These are phyloP conservation scores for Argyresthia albistria DNA, from an alignment of 2,888 invertebrate genomes.

Conservation along the genomic window DNA sequence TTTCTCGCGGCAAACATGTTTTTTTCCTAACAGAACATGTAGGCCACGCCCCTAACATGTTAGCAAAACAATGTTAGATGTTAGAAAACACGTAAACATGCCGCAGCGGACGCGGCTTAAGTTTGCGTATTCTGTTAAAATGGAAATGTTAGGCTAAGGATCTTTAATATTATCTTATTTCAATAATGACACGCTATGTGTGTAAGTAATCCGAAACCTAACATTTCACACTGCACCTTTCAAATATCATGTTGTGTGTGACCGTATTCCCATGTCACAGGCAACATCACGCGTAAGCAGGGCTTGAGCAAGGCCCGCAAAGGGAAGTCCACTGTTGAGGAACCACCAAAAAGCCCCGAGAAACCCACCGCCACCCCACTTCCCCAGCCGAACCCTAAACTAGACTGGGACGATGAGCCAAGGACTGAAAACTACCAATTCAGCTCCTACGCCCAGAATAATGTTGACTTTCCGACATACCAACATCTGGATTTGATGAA, in stretches of 20 bases:
- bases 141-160: neutral
- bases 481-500: conserved; percentile 52
- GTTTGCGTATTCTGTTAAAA: too few species aligned
- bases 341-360: conserved; percentile 28
- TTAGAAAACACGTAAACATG: too few species aligned
- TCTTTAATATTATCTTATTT: neutral
- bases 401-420: conserved; percentile 36
- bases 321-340: conserved; percentile 28
- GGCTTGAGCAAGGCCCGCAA: conserved; percentile 38
- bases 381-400: conserved; percentile 19
- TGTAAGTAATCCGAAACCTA: too few species aligned
- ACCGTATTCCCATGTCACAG: conserved; percentile 22
- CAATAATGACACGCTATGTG: neutral
- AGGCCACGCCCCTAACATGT: too few species aligned
- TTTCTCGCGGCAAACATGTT: too few species aligned
- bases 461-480: conserved; percentile 29
- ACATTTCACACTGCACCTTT: neutral
- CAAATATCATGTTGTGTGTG: neutral
- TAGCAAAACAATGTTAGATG: too few species aligned
- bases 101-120: too few species aligned
- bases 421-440: conserved; percentile 16
- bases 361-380: conserved; percentile 13
- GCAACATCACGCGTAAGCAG: conserved; percentile 57
- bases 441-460: conserved; percentile 21
- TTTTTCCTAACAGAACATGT: too few species aligned